Conservation (phyloP, 2,113 vertebrate genomes). For the Panthera uncia region DNA sequence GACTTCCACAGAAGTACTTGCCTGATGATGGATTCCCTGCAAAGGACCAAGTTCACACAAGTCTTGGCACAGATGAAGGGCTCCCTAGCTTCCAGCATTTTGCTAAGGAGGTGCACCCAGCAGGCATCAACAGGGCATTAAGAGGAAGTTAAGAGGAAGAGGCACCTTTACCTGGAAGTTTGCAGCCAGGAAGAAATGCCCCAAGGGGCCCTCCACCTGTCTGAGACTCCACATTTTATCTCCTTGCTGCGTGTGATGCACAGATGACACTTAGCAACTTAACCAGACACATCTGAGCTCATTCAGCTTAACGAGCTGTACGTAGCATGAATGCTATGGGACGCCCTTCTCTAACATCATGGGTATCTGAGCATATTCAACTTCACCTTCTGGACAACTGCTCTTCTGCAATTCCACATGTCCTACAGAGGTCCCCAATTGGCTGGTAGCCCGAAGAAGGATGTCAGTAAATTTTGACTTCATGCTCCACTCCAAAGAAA, state of each 20-base stretch:
- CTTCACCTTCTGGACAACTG: not conserved
- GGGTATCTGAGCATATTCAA: not conserved
- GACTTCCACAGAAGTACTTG: not conserved
- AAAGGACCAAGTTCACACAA: not conserved
- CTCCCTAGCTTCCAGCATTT: not conserved
- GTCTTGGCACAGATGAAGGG: not conserved
- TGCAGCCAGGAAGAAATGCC: not conserved
- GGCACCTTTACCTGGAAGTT: not conserved
- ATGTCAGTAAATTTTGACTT: not conserved
- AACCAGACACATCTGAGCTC: not conserved
- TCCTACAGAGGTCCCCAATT: no score
- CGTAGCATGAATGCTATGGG: fast-evolving
- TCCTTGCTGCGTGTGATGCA: not conserved
- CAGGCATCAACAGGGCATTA: not conserved
- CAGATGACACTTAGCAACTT: not conserved
- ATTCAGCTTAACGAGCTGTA: no score
- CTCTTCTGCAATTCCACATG: not conserved
- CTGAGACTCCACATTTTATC: not conserved
- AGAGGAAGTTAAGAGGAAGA: no score
- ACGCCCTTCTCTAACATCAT: fast-evolving
- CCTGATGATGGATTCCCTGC: no score
- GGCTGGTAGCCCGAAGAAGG: not conserved
- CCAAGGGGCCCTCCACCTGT: not conserved
- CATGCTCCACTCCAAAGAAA: not conserved
- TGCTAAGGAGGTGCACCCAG: not conserved